phyloP scores from a whole-genome alignment of 1,140 invertebrate species.

The Antheraea mylitta region DNA sequence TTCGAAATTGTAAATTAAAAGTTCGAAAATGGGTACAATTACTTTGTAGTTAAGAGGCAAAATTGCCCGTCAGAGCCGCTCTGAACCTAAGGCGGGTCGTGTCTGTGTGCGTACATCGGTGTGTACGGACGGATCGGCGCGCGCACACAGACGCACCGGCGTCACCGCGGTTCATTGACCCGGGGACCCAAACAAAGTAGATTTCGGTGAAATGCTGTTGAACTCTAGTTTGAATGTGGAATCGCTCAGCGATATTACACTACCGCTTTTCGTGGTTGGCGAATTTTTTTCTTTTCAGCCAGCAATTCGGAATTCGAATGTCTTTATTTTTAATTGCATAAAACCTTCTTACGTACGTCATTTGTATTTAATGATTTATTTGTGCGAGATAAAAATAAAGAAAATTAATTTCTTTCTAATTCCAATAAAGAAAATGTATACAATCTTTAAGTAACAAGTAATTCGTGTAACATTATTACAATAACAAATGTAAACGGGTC shows the following conservation, averaged over 20 bases:
- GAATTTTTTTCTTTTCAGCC: constrained; percentile 49
- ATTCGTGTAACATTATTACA: not conserved
- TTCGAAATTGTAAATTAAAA: constrained; percentile 29
- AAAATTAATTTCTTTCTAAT: no score
- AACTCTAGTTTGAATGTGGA: constrained; percentile 67
- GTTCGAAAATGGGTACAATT: constrained; percentile 42
- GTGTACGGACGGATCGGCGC: constrained; percentile 33
- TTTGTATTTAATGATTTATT: not conserved
- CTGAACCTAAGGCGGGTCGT: constrained; percentile 31
- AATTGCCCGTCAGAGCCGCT: constrained; percentile 40
- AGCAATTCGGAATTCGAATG: not conserved
- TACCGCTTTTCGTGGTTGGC: constrained; percentile 31
- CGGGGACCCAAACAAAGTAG: constrained; percentile 74
- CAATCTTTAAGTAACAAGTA: not conserved
- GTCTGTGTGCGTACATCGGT: constrained; percentile 54
- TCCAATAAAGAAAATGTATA: no score
- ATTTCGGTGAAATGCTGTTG: constrained; percentile 77
- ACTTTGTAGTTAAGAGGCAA: constrained; percentile 61
- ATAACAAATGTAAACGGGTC: constrained; percentile 28
- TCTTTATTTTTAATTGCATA: not conserved
- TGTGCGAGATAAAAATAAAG: not conserved
- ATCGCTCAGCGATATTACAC: constrained; percentile 38
- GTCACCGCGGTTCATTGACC: constrained; percentile 64
- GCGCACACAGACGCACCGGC: constrained; percentile 56
- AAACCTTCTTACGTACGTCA: not conserved